Conservation (phyloP, 2,113 vertebrate species). For the Cynocephalus volans region DNA sequence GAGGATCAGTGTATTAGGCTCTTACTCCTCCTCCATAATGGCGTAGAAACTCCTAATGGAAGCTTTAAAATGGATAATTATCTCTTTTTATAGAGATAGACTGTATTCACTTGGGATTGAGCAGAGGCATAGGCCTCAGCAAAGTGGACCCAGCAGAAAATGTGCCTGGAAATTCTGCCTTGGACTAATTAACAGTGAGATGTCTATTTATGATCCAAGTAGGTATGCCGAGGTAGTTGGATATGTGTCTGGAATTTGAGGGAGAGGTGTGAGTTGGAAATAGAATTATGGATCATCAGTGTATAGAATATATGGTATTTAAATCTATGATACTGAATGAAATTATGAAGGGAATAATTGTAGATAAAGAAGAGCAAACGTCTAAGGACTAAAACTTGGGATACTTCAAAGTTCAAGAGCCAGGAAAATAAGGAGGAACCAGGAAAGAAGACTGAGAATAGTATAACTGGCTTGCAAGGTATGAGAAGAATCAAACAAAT, state of each 20-base stretch:
- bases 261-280: neutral
- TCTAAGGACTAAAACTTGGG: neutral
- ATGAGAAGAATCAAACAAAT: constrained; percentile 54
- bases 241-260: neutral
- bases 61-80: constrained; percentile 5
- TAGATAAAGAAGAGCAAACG: neutral
- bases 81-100: neutral
- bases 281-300: neutral
- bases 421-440: neutral
- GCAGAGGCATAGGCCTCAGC: neutral
- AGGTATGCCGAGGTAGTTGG: neutral
- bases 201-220: neutral
- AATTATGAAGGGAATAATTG: constrained; percentile 35
- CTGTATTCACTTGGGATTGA: neutral
- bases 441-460: neutral
- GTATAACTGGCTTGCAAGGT: neutral
- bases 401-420: neutral
- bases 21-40: neutral
- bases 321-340: neutral
- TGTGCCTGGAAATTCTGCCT: neutral
- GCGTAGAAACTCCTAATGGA: neutral
- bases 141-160: neutral
- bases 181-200: neutral
- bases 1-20: neutral
- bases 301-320: neutral